These are phyloP conservation scores for Dipodomys spectabilis DNA, from an alignment of 2,113 vertebrate species.

Conservation along the genomic window DNA sequence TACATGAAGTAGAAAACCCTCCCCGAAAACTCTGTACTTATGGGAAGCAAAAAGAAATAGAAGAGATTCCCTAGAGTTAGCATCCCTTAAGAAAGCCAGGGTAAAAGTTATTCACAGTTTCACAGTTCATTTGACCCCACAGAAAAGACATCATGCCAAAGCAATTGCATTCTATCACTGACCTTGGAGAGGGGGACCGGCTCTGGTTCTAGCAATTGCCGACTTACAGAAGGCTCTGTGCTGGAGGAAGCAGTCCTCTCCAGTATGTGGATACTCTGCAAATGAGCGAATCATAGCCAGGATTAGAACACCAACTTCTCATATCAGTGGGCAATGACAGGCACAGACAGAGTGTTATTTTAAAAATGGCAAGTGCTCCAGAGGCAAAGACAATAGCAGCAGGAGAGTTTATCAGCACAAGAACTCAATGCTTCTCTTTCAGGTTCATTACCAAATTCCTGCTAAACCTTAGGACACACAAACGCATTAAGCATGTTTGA, in stretches of 20 bases:
- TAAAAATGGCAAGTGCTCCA: background rate
- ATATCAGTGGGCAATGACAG: background rate
- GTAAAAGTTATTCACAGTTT: background rate
- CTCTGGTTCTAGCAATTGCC: conserved; percentile 86
- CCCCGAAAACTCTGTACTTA: background rate
- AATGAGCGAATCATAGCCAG: conserved; percentile 50
- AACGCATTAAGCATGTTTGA: background rate
- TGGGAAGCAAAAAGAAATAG: background rate
- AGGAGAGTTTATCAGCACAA: background rate
- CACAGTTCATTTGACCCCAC: background rate
- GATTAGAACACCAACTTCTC: conserved; percentile 16
- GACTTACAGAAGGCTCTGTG: conserved; percentile 86
- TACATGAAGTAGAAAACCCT: background rate
- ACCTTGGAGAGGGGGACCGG: conserved; percentile 86
- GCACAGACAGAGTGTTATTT: background rate
- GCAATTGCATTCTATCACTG: conserved; percentile 48
- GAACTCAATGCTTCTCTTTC: background rate
- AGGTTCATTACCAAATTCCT: background rate
- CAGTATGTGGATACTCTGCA: conserved; percentile 85
- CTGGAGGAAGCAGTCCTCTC: conserved; percentile 87
- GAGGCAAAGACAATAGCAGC: background rate
- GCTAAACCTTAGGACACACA: background rate
- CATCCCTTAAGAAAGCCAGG: background rate
- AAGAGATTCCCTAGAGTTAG: background rate
- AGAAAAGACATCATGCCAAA: background rate